Base-by-base conservation (phyloP, 2,113 vertebrate genomes). In the Egretta garzetta region DNA sequence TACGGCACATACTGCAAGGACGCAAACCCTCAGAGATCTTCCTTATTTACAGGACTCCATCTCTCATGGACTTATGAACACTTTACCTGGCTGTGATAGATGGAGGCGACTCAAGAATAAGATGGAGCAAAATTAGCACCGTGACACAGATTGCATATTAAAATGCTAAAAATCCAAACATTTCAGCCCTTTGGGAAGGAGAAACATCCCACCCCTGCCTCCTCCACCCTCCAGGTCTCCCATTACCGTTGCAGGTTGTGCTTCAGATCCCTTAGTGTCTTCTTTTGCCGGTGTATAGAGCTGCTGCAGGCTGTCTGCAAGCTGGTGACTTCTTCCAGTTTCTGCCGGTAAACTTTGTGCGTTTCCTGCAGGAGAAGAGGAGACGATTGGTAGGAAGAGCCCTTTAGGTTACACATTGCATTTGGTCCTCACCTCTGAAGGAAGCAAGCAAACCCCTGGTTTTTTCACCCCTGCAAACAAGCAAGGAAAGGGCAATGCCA, bases 331-430 rank as follows among this genome's bases (percentile, higher is more conserved):
- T 99, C 99, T 90, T 99, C 99, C 19, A 99, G 98, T 92, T 99
- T 99, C 91, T 99, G 99, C 90, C 97, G 98, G 97, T 99, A 99
- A 52, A 99, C 94, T 97, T 99, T 99, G 97, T 99, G 99, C 1
- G 98, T 99, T 98, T 99, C 99, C 99, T 99, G 80, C 19, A 62
- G 63, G 77, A 68, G 6, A n/a, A 80, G n/a, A 55, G 49, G 58
- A 93, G 47, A 74, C 2, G 6, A 9, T 15, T 6, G 45, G 37
- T 71, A 82, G 58, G 75, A 88, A 85, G 37, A 86, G 58, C 64
- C 62, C 20, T 68, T 49, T 19, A 19, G 30, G 39, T 64, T n/a
- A 67, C 28, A 23, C 4, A 10, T 3, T 35, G n/a, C 43, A 55
- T 73, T 84, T 74, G 37, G 52, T 71, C 20, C 68, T 88, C 3